Evolutionary conservation across 2,888 invertebrate genomes (phyloP).

Genomic region (Urechis unicinctus): DNA sequence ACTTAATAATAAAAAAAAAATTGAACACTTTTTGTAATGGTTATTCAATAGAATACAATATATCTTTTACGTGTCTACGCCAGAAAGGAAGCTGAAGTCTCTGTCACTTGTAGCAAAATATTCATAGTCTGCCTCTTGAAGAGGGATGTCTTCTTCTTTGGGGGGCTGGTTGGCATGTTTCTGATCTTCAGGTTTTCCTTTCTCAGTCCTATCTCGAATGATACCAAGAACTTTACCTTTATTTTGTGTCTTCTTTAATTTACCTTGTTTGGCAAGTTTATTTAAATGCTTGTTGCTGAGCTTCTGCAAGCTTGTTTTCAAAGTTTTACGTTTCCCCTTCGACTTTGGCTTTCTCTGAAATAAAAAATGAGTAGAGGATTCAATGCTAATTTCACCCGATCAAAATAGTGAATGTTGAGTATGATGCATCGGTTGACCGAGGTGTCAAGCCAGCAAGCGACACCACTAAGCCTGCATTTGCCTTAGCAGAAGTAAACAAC

Average conservation of each 20-base stretch:
- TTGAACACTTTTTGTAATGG: too few species aligned
- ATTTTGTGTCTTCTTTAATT: slow-evolving; percentile 19
- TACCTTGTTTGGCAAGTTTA: slow-evolving; percentile 26
- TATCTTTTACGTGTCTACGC: not conserved
- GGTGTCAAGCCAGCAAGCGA: too few species aligned
- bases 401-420: too few species aligned
- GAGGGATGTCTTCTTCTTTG: slow-evolving; percentile 17
- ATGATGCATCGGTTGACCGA: too few species aligned
- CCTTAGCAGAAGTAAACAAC: too few species aligned
- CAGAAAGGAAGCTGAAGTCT: slow-evolving; percentile 20
- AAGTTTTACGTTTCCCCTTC: not conserved
- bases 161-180: not conserved
- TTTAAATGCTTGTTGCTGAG: slow-evolving; percentile 25
- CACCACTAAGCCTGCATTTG: too few species aligned
- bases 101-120: slow-evolving; percentile 24
- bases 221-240: slow-evolving; percentile 4
- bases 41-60: too few species aligned
- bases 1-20: too few species aligned
- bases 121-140: slow-evolving; percentile 27
- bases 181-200: slow-evolving; percentile 5
- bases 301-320: slow-evolving; percentile 14
- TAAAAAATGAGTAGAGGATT: too few species aligned
- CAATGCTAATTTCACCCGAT: too few species aligned
- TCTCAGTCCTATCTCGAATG: slow-evolving; percentile 9
- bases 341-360: not conserved